These are phyloP conservation scores for Elephantulus edwardii DNA, from an alignment of 2,113 vertebrate genomes.

Conservation along the genomic window DNA sequence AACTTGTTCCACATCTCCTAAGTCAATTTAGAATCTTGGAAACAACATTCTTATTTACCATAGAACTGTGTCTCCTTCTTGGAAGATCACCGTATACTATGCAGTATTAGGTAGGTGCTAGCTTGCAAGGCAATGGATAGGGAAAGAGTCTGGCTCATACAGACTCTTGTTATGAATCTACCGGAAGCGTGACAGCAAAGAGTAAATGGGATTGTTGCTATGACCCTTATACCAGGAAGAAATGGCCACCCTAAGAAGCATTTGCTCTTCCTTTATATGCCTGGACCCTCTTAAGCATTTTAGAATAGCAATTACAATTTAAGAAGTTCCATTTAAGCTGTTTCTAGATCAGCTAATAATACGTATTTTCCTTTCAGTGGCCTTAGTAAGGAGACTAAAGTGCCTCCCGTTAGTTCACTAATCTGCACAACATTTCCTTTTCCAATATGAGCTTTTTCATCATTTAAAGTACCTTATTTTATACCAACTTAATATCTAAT, in stretches of 20 bases:
- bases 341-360: conserved; percentile 66
- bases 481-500: conserved; percentile 65
- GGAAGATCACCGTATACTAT: fast-evolving
- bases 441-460: conserved; percentile 57
- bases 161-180: not conserved
- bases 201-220: not conserved
- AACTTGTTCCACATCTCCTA: conserved; percentile 19
- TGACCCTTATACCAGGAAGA: not conserved
- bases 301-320: conserved; percentile 54
- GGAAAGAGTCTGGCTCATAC: fast-evolving
- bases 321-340: conserved; percentile 64
- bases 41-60: not conserved
- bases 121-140: not conserved
- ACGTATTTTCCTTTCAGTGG: conserved; percentile 69
- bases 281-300: conserved; percentile 42
- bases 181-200: not conserved
- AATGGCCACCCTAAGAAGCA: not conserved
- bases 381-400: conserved; percentile 57
- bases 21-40: not conserved
- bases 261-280: not conserved
- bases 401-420: conserved; percentile 69
- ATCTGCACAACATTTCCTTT: conserved; percentile 58
- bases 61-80: fast-evolving
- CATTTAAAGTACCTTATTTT: conserved; percentile 55
- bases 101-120: fast-evolving